Base-by-base conservation (phyloP, 2,113 vertebrate species). In the Ivindomyrus marchei region DNA sequence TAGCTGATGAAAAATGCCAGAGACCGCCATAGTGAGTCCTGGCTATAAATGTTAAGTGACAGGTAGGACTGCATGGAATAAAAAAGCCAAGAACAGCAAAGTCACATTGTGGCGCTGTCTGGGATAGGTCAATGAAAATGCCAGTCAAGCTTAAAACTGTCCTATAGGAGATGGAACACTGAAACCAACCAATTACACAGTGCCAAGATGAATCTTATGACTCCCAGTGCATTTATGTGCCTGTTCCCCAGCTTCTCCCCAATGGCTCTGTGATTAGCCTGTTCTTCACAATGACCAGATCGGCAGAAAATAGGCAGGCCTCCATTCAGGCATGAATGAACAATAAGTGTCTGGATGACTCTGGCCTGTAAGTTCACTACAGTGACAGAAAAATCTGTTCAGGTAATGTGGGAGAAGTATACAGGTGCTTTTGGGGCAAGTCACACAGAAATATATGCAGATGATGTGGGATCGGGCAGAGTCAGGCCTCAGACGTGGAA, bases 41-140 rank as follows among this genome's bases (percentile, higher is more conserved):
- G 70, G 46, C 46, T 49, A 7, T 27, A 47, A 49, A 77, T 80
- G n/a, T 27, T 52, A 31, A 77, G n/a, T 36, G 46, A 89, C 88
- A 80, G n/a, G 46, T 46, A 27, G 11, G 50, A 36, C 85, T 53
- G 47, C n/a, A 31, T 87, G 50, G 49, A n/a, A 53, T 87, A 36
- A 56, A 87, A 31, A 49, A 53, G 49, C 85, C 15, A 52, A 56
- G n/a, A 31, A 36, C 50, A 53, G 49, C 50, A 52, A 87, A 87
- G 85, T 87, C 45, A 87, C 49, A 87, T 53, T 53, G 85, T 87
- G 85, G 85, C 85, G 39, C 49, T 87, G 47, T 53, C 85, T 87
- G 49, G 27, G 85, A 87, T n/a, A 87, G 85, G 49, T 87, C 85
- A 36, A 87, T 87, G 36, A 56, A 53, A 53, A 87, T 53, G 85